Base-by-base conservation (phyloP, 2,797 vertebrate species). In the Mus caroli region DNA sequence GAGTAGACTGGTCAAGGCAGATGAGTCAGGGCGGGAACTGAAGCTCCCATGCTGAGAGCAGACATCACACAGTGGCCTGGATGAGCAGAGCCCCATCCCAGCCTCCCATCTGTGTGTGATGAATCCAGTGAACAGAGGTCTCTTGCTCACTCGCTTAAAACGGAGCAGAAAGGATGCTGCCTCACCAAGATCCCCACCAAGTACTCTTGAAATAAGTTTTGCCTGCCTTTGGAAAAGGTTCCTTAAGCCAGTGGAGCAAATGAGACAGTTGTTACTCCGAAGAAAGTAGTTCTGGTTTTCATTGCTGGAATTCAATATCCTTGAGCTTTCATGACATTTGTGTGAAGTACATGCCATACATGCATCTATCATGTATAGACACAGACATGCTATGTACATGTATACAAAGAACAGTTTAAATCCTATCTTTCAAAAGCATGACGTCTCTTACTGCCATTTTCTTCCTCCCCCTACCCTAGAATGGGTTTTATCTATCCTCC, bases 351-450 rank as follows among this genome's bases (percentile, higher is more conserved):
- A 24, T 88, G 43, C 10, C 31, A 0, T 75, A 17, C 2, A 1
- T 19, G 24, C 58, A 9, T 40, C 6, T 56, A 2, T 82, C 69
- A 28, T 4, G 19, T 76, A 14, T 80, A 7, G 64, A 11, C 75
- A 14, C 77, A 86, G 62, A 86, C 83, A 26, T 50, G 11, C 19
- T 34, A 13, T 37, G n/a, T 26, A 62, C 54, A 8, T 54, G 12
- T 85, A 17, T 95, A 82, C n/a, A 88, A 89, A 85, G 60, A 89
- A 71, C 54, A 85, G 52, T 95, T 91, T 86, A 88, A 97, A 96
- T 92, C 67, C 50, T 31, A 96, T 14, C 15, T 76, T 95, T 88
- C 71, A 88, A 89, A 94, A 87, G 26, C 17, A 54, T 9, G 9
- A 17, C 67, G 76, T 96, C 7, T 77, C 17, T 34, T 6, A 58